These are phyloP conservation scores for Forbesichthys papilliferus DNA, from an alignment of 2,113 vertebrate genomes.

Conservation along the genomic window DNA sequence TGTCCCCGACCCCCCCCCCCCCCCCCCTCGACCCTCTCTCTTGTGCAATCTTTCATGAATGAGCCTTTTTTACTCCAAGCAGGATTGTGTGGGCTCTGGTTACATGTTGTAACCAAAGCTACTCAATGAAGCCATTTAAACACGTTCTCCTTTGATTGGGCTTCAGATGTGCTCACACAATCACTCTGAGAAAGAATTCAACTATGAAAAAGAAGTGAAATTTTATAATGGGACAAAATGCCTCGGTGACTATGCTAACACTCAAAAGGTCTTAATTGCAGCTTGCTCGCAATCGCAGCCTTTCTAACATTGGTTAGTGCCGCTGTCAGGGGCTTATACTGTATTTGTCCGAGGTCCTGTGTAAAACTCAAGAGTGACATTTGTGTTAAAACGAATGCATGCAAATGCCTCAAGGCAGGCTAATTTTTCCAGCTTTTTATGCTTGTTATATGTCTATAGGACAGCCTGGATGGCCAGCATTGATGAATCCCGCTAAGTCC, in stretches of 20 bases:
- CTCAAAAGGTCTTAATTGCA: neutral
- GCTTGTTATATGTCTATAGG: neutral
- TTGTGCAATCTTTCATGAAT: slow-evolving; percentile 53
- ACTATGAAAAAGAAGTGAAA: neutral
- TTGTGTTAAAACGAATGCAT: neutral
- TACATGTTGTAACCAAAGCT: slow-evolving; percentile 54
- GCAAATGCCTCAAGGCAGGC: too few relatives aligned
- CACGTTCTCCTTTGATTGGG: slow-evolving; percentile 13
- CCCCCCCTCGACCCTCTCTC: neutral
- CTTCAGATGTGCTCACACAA: slow-evolving; percentile 1
- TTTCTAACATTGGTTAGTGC: neutral
- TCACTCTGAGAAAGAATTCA: neutral
- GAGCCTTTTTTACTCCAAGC: slow-evolving; percentile 38
- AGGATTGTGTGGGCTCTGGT: slow-evolving; percentile 42
- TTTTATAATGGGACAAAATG: neutral
- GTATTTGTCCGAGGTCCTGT: neutral
- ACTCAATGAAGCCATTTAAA: slow-evolving; percentile 50
- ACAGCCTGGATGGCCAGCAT: slow-evolving; percentile 25
- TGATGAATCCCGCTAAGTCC: slow-evolving; percentile 33
- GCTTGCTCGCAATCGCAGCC: neutral
- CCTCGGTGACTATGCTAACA: neutral
- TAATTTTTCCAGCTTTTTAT: neutral
- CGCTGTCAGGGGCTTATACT: neutral
- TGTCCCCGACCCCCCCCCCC: too few relatives aligned
- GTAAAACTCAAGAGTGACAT: neutral